Evolutionary conservation across 92 coral and sea anemone species (phyloP), one percentile per base, ranked within the genome.

Genomic region (Siderastrea siderea): DNA sequence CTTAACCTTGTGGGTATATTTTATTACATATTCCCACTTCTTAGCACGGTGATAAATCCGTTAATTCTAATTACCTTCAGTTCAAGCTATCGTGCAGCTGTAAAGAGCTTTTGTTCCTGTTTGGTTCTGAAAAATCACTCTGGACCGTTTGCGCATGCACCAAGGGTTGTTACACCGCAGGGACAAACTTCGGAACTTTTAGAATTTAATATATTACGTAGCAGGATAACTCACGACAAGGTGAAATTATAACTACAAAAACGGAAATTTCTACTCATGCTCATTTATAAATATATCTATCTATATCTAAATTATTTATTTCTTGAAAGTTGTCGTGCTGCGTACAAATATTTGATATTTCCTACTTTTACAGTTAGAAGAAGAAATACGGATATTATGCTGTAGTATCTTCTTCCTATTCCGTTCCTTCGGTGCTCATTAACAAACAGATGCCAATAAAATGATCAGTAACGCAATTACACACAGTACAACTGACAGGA

Each of bases 361-460:
- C 81, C 8, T 92, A 89, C 77, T 92, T 92, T 74, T 63, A 72
- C 53, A 92, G 89, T 68, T 58, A 87, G 51, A 73, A 82, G 2
- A 61, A 81, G 55, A 84, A 68, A 47, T 80, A 83, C 60, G 94
- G 93, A 17, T 93, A 86, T 64, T 93, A 86, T 53, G 94, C 94
- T 79, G 65, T 45, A 17, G 8, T 5, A 1, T 1, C n/a, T 57
- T 57, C 16, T 61, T 1, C 65, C 5, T 58, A 10, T 58, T 8
- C 13, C 38, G 15, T 58, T 58, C 63, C 38, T 26, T 26, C 38
- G 38, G 38, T 26, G 38, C 38, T 26, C 38, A 26, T 26, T 26
- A 26, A 26, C 38, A 26, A 26, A 26, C 38, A 26, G 38, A 26
- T 26, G 38, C 38, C 38, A 26, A 26, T 26, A 26, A 26, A 26